Conservation (phyloP, 2,113 vertebrate species). For the Laterallus jamaicensis region DNA sequence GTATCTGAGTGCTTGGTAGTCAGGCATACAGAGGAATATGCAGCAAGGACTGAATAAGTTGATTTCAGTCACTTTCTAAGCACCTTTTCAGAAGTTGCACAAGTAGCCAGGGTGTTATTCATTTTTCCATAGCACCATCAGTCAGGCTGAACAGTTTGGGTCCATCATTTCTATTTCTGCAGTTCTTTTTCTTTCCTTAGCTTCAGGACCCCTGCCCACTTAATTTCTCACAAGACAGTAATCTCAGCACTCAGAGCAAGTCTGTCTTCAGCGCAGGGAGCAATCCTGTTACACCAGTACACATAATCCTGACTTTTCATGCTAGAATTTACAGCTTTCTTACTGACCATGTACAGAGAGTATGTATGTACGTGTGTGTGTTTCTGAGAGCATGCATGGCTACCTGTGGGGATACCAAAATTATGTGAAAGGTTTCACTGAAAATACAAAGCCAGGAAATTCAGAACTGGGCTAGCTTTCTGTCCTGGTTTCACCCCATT, state of each 20-base stretch:
- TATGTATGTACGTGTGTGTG: background rate
- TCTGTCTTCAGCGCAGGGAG: background rate
- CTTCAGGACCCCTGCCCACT: background rate
- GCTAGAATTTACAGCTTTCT: background rate
- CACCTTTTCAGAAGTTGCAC: background rate
- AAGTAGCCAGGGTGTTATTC: background rate
- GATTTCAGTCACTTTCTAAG: background rate
- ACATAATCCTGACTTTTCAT: background rate
- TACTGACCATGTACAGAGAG: background rate
- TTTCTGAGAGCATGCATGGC: background rate
- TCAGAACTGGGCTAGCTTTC: background rate
- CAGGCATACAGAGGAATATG: background rate
- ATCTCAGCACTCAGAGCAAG: background rate
- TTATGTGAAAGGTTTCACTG: conserved; percentile 17
- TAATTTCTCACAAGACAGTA: background rate
- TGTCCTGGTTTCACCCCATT: conserved; percentile 46
- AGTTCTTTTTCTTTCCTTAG: background rate
- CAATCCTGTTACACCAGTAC: background rate
- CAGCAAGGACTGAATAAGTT: background rate
- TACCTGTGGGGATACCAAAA: conserved; percentile 14
- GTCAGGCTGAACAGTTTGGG: background rate
- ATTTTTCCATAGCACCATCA: background rate
- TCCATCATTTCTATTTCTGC: background rate
- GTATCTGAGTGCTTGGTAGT: background rate
- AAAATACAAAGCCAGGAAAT: conserved; percentile 65